Base-by-base conservation (phyloP, 2,113 vertebrate genomes). In the Hippolais icterina region DNA sequence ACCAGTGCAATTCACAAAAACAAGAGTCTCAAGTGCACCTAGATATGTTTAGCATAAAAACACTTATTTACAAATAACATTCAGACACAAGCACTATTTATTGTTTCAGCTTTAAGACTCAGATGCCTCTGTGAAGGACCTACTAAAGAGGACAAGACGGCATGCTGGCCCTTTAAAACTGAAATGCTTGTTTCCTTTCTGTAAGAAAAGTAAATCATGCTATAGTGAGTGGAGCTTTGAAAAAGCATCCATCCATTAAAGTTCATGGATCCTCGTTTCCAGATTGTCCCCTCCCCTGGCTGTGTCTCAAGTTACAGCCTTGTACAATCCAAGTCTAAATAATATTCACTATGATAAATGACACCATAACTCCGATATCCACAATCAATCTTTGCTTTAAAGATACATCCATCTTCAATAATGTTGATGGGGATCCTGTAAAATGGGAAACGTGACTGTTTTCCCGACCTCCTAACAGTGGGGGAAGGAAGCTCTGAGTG, bases 301-400 rank as follows among this genome's bases (percentile, higher is more conserved):
- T 98, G 98, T 98, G 98, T 98, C 98, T 98, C 98, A 98, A 98
- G 98, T 99, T 98, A 98, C 99, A 99, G 98, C 98, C 98, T 98
- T 98, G 98, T 99, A 99, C 98, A 98, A 98, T 99, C 98, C 98
- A 98, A 98, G 98, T 99, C 99, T 99, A 99, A 99, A 99, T 99
- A 99, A 99, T 99, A 99, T 99, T 98, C 98, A 98, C 98, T 95
- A 98, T 99, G 99, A 99, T 99, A 99, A 99, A 99, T 99, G 99
- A 98, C 98, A 98, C 99, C 98, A 99, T 99, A 99, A 99, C 98
- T 99, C 99, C 98, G 98, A 99, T 99, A 99, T 99, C 99, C 99
- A 99, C 99, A 99, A 99, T 99, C 99, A 99, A 99, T 99, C 99
- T 99, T 98, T 98, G 98, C 98, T 99, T 99, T 99, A 99, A 99